These are phyloP conservation scores for Salpingus planirostris DNA, from an alignment of 2,888 invertebrate genomes.

Conservation along the genomic window DNA sequence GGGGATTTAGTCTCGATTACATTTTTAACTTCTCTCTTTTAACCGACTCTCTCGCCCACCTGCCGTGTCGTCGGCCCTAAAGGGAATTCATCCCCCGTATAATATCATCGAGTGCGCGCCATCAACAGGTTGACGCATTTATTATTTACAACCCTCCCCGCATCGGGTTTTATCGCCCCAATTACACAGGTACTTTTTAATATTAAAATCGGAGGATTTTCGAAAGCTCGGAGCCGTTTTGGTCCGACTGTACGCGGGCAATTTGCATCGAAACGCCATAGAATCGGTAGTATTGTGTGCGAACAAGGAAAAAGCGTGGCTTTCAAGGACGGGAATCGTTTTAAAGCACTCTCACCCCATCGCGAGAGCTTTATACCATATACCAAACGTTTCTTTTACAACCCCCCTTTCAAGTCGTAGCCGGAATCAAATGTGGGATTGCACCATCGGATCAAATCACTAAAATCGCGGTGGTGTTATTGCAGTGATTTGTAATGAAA, in stretches of 20 bases:
- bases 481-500: too few species aligned
- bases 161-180: too few species aligned
- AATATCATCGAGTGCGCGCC: conserved; percentile 15
- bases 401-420: too few species aligned
- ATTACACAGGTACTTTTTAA: too few species aligned
- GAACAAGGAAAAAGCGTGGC: conserved; percentile 38
- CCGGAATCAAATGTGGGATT: too few species aligned
- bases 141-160: conserved; percentile 25
- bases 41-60: conserved; percentile 4
- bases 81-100: too few species aligned
- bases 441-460: too few species aligned
- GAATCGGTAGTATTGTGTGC: conserved; percentile 30
- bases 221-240: too few species aligned
- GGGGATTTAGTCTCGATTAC: conserved; percentile 27
- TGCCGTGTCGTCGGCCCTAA: neutral
- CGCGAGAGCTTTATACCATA: too few species aligned
- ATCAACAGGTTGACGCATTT: conserved; percentile 37
- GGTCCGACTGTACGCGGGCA: conserved; percentile 24
- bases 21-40: conserved; percentile 10
- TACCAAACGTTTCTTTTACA: conserved; percentile 31
- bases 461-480: too few species aligned
- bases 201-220: too few species aligned
- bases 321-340: conserved; percentile 32
- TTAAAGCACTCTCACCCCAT: conserved; percentile 31
- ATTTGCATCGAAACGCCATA: conserved; percentile 37